Percentiles rank a stretch among this genome's conserved stretches.
Evolutionary conservation across 2,888 invertebrate species (phyloP).

Genomic region (Rhogogaster chlorosoma): DNA sequence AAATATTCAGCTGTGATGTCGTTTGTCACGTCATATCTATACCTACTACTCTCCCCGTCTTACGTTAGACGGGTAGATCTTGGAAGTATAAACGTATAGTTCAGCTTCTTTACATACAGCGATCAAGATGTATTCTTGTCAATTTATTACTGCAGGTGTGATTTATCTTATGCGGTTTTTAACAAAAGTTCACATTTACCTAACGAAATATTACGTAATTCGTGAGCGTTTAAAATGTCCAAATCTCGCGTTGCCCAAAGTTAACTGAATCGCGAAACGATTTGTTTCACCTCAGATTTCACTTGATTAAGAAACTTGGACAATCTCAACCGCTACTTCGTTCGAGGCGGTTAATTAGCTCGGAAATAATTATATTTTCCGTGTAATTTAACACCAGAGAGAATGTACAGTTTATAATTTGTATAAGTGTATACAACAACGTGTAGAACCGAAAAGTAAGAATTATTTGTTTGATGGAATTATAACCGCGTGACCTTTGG

Average conservation of each 20-base stretch:
- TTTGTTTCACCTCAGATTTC: constrained; percentile 40
- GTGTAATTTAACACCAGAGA: not conserved
- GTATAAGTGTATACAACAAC: not conserved
- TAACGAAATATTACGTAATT: not conserved
- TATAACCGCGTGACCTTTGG: not conserved
- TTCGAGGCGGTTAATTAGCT: not conserved
- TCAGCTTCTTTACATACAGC: not conserved
- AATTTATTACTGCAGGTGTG: not conserved
- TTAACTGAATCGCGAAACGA: not conserved
- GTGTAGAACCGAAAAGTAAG: not conserved
- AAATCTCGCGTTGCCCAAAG: constrained; percentile 13
- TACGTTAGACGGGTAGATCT: not conserved
- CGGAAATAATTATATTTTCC: constrained; percentile 23
- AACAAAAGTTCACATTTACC: not conserved
- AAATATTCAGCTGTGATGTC: constrained; percentile 17
- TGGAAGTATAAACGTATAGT: not conserved
- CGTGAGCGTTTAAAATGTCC: not conserved
- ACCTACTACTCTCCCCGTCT: not conserved
- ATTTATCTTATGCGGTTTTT: not conserved
- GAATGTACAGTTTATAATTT: not conserved
- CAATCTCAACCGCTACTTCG: not conserved
- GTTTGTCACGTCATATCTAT: constrained; percentile 14
- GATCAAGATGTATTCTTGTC: not conserved
- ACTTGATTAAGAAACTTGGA: constrained; percentile 25
- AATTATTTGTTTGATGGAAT: constrained; percentile 11